These are phyloP conservation scores for Drosophila rhopaloa DNA, from an alignment of 1,140 invertebrate genomes.

Conservation along the genomic window DNA sequence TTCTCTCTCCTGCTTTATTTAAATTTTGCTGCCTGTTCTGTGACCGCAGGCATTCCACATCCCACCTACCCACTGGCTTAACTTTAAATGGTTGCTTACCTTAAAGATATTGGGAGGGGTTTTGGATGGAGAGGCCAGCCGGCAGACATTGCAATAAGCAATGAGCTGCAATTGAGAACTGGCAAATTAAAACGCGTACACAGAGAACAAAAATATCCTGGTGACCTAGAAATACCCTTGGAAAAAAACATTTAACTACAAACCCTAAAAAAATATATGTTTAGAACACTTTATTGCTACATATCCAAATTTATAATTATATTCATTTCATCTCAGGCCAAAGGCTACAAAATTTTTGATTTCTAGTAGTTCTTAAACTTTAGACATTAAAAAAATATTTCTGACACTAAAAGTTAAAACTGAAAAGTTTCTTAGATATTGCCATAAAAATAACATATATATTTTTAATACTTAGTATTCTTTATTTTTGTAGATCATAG, in stretches of 20 bases:
- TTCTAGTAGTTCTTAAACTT: too few relatives aligned
- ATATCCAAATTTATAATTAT: too few relatives aligned
- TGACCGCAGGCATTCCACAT: slow-evolving; percentile 35
- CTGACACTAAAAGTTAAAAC: too few relatives aligned
- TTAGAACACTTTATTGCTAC: too few relatives aligned
- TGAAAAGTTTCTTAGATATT: too few relatives aligned
- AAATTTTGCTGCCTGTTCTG: slow-evolving; percentile 65
- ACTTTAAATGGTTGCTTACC: slow-evolving; percentile 37
- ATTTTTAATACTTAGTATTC: too few relatives aligned
- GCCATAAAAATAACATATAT: too few relatives aligned
- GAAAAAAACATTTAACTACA: neutral
- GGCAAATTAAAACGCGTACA: slow-evolving; percentile 27
- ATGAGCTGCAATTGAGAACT: slow-evolving; percentile 40
- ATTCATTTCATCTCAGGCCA: too few relatives aligned
- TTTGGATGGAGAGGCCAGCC: neutral
- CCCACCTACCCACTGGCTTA: slow-evolving; percentile 3
- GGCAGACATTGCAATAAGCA: slow-evolving; percentile 29
- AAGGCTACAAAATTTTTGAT: too few relatives aligned
- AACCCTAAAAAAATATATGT: neutral
- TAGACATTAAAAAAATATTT: too few relatives aligned
- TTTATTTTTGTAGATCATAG: too few relatives aligned
- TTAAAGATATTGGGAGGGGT: slow-evolving; percentile 14
- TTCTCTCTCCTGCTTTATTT: slow-evolving; percentile 56
- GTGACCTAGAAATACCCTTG: slow-evolving; percentile 3
- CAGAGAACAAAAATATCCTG: too few relatives aligned